Conservation (phyloP, 1,140 invertebrate genomes). For the Drosophila tsacasi region DNA sequence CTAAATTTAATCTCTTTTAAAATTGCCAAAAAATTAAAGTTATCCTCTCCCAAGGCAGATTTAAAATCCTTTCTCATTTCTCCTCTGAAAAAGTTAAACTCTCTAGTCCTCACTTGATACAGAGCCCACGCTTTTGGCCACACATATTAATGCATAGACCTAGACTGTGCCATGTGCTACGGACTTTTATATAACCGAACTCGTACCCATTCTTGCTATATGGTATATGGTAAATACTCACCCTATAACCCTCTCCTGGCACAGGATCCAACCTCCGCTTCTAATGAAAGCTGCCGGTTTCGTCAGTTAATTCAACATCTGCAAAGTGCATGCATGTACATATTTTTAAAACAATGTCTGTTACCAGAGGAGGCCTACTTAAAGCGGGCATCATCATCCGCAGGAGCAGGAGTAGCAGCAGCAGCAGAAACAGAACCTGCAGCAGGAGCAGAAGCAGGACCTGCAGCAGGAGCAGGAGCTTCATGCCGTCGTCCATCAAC, state of each 20-base stretch:
- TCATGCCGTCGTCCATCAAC: conserved; percentile 31
- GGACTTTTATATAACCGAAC: not conserved
- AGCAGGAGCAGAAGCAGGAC: not conserved
- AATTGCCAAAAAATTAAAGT: not conserved
- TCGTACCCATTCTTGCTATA: not conserved
- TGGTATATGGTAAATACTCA: conserved; percentile 22
- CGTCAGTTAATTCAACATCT: conserved; percentile 53
- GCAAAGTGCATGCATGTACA: conserved; percentile 44
- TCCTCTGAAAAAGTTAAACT: not conserved
- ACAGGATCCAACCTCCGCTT: conserved; percentile 11
- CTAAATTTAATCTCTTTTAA: not conserved
- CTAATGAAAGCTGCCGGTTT: conserved; percentile 42
- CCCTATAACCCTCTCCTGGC: not conserved
- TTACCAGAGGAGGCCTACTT: conserved; percentile 35
- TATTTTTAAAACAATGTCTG: conserved; percentile 51
- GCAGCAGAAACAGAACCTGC: not conserved
- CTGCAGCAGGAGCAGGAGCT: not conserved
- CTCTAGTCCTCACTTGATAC: too few species aligned
- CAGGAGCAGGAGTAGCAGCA: too few species aligned
- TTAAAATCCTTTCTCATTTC: not conserved
- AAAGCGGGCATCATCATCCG: conserved; percentile 43
- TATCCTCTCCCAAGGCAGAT: not conserved
- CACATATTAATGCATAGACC: conserved; percentile 17
- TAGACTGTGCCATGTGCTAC: conserved; percentile 2
- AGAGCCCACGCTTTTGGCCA: not conserved